Evolutionary conservation across 1,140 invertebrate genomes (phyloP).

Genomic region (Andricus grossulariae): DNA sequence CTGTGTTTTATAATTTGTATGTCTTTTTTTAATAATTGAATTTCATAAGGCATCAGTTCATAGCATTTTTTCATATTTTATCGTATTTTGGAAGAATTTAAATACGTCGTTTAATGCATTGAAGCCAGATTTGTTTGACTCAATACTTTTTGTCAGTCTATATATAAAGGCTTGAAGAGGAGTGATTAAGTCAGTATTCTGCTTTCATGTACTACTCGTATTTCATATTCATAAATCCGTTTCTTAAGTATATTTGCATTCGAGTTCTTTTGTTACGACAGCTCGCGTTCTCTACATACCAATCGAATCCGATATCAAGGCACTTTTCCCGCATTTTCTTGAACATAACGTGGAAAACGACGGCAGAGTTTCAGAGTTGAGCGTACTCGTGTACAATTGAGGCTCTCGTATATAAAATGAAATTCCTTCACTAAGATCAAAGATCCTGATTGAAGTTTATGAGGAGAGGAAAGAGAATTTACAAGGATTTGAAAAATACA

Average conservation of each 20-base stretch:
- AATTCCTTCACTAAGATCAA: slow-evolving; percentile 24
- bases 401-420: slow-evolving; percentile 20
- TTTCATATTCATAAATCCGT: slow-evolving; percentile 27
- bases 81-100: no score
- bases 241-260: slow-evolving; percentile 19
- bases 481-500: slow-evolving; percentile 2
- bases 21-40: no score
- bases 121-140: neutral
- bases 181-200: neutral
- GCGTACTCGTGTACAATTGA: slow-evolving; percentile 21
- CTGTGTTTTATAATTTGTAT: no score
- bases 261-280: slow-evolving; percentile 22
- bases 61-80: no score
- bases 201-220: neutral
- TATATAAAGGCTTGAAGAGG: neutral
- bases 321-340: slow-evolving; percentile 22
- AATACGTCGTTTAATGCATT: no score
- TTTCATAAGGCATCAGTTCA: no score
- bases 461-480: neutral
- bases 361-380: slow-evolving; percentile 2
- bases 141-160: neutral
- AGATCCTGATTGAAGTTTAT: slow-evolving; percentile 9
- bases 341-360: neutral
- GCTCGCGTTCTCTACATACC: neutral
- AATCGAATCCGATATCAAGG: slow-evolving; percentile 20